These are phyloP conservation scores for Margarornis squamiger DNA, from an alignment of 2,797 vertebrate genomes.

Conservation along the genomic window DNA sequence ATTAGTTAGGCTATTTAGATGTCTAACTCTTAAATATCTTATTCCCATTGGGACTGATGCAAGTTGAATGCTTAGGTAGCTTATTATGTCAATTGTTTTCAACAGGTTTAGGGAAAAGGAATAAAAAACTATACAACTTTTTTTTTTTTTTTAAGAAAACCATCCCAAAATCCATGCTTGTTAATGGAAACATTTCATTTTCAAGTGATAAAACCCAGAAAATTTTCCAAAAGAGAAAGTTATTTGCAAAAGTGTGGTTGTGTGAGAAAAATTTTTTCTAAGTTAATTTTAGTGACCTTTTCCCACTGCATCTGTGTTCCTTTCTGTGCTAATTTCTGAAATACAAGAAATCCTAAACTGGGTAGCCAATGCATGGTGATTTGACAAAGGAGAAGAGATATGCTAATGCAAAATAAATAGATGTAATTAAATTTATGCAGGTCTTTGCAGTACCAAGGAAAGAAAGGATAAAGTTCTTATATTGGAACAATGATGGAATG, in stretches of 20 bases:
- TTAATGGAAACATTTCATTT: neutral
- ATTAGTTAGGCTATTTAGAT: constrained; percentile 27
- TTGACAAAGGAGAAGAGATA: neutral
- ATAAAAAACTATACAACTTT: neutral
- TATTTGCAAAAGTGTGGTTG: neutral
- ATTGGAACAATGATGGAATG: neutral
- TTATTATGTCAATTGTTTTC: neutral
- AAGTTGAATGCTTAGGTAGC: neutral
- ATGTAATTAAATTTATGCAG: neutral
- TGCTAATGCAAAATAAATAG: constrained; percentile 25
- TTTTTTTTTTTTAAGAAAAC: neutral
- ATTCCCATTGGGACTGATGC: neutral
- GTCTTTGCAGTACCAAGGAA: neutral
- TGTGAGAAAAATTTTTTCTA: neutral
- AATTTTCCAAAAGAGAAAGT: neutral
- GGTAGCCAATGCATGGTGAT: neutral
- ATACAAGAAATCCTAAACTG: neutral
- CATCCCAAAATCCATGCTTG: neutral
- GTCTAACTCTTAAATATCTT: neutral
- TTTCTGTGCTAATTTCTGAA: neutral
- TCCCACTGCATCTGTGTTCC: neutral
- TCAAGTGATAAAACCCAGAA: neutral
- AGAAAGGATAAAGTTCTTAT: neutral
- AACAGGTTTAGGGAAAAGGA: neutral
- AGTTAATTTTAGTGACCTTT: neutral